phyloP scores from a whole-genome alignment of 2,888 invertebrate species.

The Metallyticus violacea region DNA sequence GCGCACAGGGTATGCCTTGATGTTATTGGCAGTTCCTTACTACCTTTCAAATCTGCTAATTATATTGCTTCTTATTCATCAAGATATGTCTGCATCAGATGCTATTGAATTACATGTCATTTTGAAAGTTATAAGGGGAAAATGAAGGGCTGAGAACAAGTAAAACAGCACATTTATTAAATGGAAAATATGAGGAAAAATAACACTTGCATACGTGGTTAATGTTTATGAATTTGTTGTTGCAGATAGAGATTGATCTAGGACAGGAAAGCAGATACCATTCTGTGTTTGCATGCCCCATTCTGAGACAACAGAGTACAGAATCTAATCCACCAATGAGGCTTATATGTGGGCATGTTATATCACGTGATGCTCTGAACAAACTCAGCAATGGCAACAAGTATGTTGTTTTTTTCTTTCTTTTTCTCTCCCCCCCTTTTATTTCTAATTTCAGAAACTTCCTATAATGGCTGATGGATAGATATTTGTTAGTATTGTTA shows the following conservation, averaged over 20 bases:
- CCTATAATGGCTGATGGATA: too few relatives aligned
- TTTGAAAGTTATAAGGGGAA: too few relatives aligned
- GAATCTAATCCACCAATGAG: constrained; percentile 97
- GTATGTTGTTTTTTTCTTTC: constrained; percentile 51
- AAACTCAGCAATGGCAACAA: constrained; percentile 92
- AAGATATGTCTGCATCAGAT: too few relatives aligned
- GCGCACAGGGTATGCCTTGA: too few relatives aligned
- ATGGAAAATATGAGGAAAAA: neutral
- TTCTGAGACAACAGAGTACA: constrained; percentile 92
- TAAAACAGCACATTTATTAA: too few relatives aligned
- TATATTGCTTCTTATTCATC: too few relatives aligned
- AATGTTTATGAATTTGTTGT: neutral
- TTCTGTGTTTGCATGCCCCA: constrained; percentile 98
- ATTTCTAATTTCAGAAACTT: too few relatives aligned
- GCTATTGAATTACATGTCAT: too few relatives aligned
- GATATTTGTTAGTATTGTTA: too few relatives aligned
- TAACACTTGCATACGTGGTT: neutral
- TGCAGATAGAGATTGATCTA: constrained; percentile 90
- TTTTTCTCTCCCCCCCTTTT: neutral
- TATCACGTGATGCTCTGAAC: constrained; percentile 93
- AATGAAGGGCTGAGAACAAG: too few relatives aligned
- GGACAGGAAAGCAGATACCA: constrained; percentile 90
- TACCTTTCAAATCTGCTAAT: neutral
- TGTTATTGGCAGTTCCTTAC: too few relatives aligned
- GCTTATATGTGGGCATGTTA: constrained; percentile 96